phyloP scores from a whole-genome alignment of 1,140 invertebrate species.

The Drosophila arawakana region DNA sequence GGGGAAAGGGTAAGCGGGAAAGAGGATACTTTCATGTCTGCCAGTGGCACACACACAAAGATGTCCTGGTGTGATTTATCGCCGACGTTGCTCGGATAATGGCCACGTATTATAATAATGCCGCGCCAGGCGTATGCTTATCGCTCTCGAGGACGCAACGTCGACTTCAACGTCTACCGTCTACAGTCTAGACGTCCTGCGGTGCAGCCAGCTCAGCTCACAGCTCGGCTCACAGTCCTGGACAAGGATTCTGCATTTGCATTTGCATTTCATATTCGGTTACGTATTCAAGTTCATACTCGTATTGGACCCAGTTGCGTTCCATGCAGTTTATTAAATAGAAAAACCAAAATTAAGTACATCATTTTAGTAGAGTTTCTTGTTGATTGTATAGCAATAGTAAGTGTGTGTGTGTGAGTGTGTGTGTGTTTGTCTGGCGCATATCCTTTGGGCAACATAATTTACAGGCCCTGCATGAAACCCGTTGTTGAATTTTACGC shows the following conservation, averaged over 20 bases:
- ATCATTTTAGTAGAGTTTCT: slow-evolving; percentile 66
- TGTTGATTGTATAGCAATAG: slow-evolving; percentile 43
- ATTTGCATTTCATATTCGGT: slow-evolving; percentile 57
- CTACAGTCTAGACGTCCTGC: slow-evolving; percentile 69
- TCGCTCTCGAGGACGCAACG: slow-evolving; percentile 70
- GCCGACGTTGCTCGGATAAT: slow-evolving; percentile 75
- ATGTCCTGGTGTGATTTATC: slow-evolving; percentile 81
- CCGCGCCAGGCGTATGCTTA: slow-evolving; percentile 79
- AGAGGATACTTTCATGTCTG: slow-evolving; percentile 45
- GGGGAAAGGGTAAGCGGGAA: not conserved
- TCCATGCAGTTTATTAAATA: slow-evolving; percentile 78
- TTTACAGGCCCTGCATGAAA: slow-evolving; percentile 56
- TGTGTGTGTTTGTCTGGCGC: slow-evolving; percentile 61
- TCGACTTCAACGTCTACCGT: slow-evolving; percentile 42
- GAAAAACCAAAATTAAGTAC: slow-evolving; percentile 75
- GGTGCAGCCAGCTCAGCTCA: slow-evolving; percentile 56
- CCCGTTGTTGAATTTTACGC: slow-evolving; percentile 70
- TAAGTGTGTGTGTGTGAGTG: slow-evolving; percentile 17
- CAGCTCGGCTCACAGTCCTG: not conserved
- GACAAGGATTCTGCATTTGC: slow-evolving; percentile 57
- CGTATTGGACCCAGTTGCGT: slow-evolving; percentile 34
- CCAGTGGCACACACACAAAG: slow-evolving; percentile 75
- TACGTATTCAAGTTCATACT: slow-evolving; percentile 27
- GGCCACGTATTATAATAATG: slow-evolving; percentile 82
- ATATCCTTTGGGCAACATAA: slow-evolving; percentile 75